phyloP scores from a whole-genome alignment of 2,113 vertebrate genomes.

The Clarias macrocephalus region DNA sequence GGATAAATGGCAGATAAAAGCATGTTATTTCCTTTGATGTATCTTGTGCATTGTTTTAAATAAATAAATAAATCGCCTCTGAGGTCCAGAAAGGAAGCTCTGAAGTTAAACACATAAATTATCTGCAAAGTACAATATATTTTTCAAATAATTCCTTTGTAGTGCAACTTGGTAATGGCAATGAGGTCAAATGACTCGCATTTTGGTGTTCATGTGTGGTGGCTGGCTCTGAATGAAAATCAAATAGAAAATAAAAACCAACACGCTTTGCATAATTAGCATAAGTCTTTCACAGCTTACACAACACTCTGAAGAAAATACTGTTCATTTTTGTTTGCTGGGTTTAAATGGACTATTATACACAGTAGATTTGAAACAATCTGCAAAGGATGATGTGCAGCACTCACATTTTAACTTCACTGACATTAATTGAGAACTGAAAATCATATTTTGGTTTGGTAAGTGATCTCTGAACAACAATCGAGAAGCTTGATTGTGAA shows the following conservation, averaged over 20 bases:
- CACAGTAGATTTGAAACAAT: neutral
- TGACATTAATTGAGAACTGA: neutral
- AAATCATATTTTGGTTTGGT: neutral
- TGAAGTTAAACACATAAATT: neutral
- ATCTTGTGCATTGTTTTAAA: constrained; percentile 4
- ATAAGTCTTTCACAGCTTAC: neutral
- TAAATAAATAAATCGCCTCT: neutral
- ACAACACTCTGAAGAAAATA: neutral
- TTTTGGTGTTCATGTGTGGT: neutral
- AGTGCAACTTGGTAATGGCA: neutral
- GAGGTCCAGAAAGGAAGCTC: neutral
- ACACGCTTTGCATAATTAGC: neutral
- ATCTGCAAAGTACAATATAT: neutral
- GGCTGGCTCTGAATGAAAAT: neutral
- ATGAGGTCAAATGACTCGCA: neutral
- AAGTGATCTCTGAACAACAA: neutral
- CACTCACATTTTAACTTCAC: neutral
- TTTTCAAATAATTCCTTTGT: neutral
- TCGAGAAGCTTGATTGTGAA: neutral
- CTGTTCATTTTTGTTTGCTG: neutral
- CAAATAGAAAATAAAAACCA: neutral
- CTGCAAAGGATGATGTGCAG: neutral
- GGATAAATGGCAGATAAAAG: constrained; percentile 19
- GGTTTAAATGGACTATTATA: neutral
- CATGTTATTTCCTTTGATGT: constrained; percentile 46